These are phyloP conservation scores for Eurypyga helias DNA, from an alignment of 2,113 vertebrate species.

Conservation along the genomic window DNA sequence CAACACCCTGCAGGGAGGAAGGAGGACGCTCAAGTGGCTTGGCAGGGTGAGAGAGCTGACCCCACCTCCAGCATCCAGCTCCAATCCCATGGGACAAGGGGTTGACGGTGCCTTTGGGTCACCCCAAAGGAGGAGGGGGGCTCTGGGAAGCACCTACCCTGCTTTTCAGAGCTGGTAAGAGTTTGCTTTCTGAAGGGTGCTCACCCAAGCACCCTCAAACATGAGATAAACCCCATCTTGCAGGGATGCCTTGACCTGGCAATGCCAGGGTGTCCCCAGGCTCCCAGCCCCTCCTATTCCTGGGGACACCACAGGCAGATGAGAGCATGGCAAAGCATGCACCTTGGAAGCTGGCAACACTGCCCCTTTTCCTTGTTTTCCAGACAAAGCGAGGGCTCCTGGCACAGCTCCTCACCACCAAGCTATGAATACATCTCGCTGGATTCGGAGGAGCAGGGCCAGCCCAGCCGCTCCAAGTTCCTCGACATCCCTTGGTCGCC, in stretches of 20 bases:
- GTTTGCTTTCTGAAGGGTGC: neutral
- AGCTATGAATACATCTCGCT: neutral
- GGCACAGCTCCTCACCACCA: neutral
- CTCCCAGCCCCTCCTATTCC: neutral
- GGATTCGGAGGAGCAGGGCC: accelerated
- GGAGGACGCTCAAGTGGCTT: neutral
- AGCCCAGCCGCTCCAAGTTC: neutral
- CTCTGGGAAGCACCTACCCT: neutral
- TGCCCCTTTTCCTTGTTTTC: neutral
- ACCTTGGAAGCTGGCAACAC: accelerated
- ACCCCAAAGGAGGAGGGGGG: neutral
- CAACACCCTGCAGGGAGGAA: slow-evolving; percentile 77
- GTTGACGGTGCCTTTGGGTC: accelerated
- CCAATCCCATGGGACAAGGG: accelerated
- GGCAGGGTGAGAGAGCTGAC: accelerated
- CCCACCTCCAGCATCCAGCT: too few species aligned
- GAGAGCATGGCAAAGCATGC: neutral
- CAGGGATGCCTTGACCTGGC: neutral
- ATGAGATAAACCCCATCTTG: accelerated
- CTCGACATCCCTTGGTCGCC: neutral
- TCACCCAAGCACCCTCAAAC: accelerated
- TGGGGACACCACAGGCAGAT: neutral
- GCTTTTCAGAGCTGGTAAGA: neutral
- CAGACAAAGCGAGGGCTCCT: neutral
- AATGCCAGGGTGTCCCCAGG: neutral